A percentile compares a stretch with the other conserved stretches of the same genome.
Evolutionary conservation across 2,888 invertebrate species (phyloP).

Genomic region (Merodon equestris): DNA sequence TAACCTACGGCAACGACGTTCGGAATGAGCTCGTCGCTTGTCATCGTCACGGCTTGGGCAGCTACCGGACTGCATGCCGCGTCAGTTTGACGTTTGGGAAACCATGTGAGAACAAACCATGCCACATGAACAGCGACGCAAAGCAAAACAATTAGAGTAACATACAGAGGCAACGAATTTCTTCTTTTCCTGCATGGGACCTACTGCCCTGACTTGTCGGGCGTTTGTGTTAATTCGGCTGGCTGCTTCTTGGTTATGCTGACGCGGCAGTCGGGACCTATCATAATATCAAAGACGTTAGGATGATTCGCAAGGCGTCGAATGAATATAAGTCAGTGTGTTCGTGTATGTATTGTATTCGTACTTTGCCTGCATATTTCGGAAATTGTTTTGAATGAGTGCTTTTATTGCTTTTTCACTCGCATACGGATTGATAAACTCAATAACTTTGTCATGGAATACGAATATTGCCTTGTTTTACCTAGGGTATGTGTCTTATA

Average conservation of each 20-base stretch:
- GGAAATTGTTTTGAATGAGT: too few relatives aligned
- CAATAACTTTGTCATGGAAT: too few relatives aligned
- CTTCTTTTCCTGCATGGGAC: conserved; percentile 5
- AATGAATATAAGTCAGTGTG: too few relatives aligned
- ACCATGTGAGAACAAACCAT: conserved; percentile 37
- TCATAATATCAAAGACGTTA: conserved; percentile 5
- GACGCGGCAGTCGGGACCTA: conserved; percentile 26
- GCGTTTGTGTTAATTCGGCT: conserved; percentile 20
- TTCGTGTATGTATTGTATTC: too few relatives aligned
- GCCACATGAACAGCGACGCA: conserved; percentile 21
- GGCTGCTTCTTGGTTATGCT: conserved; percentile 19
- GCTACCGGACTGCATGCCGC: conserved; percentile 37
- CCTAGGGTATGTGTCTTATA: too few relatives aligned
- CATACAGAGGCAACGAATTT: background rate
- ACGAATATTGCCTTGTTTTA: too few relatives aligned
- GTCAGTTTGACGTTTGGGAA: conserved; percentile 35
- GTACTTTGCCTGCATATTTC: too few relatives aligned
- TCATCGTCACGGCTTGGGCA: conserved; percentile 11
- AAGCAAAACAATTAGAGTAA: conserved; percentile 11
- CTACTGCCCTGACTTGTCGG: conserved; percentile 15
- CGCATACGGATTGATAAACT: too few relatives aligned
- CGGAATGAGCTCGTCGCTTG: conserved; percentile 29
- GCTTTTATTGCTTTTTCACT: too few relatives aligned
- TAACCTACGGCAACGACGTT: conserved; percentile 60
- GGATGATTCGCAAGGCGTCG: too few relatives aligned